Evolutionary conservation across 2,797 vertebrate genomes (phyloP).

Genomic region (Poeciliopsis paucimaculata): DNA sequence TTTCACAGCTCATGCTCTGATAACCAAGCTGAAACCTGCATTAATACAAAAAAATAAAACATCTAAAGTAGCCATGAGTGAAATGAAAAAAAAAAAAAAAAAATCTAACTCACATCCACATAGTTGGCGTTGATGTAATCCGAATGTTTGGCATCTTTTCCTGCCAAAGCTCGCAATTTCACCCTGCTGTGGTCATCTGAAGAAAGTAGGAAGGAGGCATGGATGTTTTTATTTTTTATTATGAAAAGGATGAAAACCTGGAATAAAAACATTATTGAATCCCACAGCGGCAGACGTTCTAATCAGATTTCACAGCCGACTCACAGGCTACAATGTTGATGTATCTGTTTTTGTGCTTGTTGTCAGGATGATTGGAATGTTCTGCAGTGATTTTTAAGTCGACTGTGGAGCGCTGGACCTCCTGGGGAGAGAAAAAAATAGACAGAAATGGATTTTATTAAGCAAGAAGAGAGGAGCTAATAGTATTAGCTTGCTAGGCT

Average conservation of each 20-base stretch:
- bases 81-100: not conserved
- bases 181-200: conserved; percentile 98
- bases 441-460: conserved; percentile 48
- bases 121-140: conserved; percentile 99
- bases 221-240: conserved; percentile 42
- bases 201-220: conserved; percentile 9
- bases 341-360: conserved; percentile 99
- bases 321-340: conserved; percentile 99
- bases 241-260: conserved; percentile 46
- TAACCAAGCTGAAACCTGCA: not conserved
- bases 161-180: conserved; percentile 92
- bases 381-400: conserved; percentile 98
- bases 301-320: conserved; percentile 73
- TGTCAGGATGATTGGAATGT: conserved; percentile 98
- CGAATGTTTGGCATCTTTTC: conserved; percentile 98
- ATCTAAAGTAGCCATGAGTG: conserved; percentile 5
- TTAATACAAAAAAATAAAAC: not conserved
- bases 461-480: conserved; percentile 23
- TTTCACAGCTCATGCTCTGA: conserved; percentile 5
- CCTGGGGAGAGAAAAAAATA: conserved; percentile 77
- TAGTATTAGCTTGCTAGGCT: conserved; percentile 9
- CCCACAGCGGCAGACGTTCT: conserved; percentile 26
- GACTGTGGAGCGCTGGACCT: conserved; percentile 93
- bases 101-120: conserved; percentile 90
- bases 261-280: conserved; percentile 51